Evolutionary conservation across 1,140 invertebrate genomes (phyloP).

Genomic region (Streblospio benedicti): DNA sequence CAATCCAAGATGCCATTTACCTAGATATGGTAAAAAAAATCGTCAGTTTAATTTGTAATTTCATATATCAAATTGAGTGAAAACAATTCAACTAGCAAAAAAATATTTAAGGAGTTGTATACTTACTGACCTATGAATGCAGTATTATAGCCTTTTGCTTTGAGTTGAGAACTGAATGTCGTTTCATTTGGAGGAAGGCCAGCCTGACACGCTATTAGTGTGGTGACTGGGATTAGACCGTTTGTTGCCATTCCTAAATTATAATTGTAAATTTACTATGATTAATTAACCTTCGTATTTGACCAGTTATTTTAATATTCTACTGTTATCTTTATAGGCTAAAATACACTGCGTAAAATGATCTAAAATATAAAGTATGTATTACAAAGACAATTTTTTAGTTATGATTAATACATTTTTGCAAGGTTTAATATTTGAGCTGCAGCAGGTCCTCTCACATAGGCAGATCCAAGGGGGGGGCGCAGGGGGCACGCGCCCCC

Average conservation of each 20-base stretch:
- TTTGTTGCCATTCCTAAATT: constrained; percentile 28
- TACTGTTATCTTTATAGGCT: background rate
- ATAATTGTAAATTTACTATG: too few species aligned
- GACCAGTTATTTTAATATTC: background rate
- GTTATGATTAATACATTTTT: constrained; percentile 22
- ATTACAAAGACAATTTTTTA: constrained; percentile 9
- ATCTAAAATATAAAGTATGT: background rate
- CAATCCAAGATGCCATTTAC: constrained; percentile 50
- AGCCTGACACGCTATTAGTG: constrained; percentile 26
- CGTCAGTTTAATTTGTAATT: too few species aligned
- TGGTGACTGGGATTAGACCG: constrained; percentile 25
- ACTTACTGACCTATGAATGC: constrained; percentile 38
- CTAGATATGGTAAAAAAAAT: too few species aligned
- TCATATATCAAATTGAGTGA: too few species aligned
- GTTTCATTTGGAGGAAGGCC: constrained; percentile 40
- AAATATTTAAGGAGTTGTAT: too few species aligned
- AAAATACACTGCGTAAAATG: background rate
- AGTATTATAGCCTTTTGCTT: constrained; percentile 39
- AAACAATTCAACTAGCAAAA: too few species aligned
- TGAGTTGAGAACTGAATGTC: constrained; percentile 40
- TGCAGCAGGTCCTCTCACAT: too few species aligned
- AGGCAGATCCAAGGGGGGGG: too few species aligned
- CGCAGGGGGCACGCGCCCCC: too few species aligned
- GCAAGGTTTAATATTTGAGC: too few species aligned
- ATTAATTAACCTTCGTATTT: background rate